phyloP scores from a whole-genome alignment of 37 sponge, comb jelly and placozoan species.

The Crambe crambe region DNA sequence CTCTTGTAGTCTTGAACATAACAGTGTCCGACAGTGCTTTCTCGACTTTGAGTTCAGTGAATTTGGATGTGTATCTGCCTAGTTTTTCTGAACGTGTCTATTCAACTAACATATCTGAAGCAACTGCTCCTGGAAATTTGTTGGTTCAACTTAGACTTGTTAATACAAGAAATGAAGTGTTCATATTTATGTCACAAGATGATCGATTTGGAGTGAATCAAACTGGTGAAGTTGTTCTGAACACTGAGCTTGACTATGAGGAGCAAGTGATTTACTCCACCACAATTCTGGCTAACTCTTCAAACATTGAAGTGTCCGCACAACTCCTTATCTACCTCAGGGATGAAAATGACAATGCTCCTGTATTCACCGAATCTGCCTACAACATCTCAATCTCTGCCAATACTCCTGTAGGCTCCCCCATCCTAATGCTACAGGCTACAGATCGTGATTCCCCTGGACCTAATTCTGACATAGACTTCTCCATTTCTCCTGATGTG shows the following conservation, averaged over 20 bases:
- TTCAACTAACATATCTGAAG: constrained; percentile 27
- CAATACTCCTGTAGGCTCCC: constrained; percentile 21
- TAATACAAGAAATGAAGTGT: background rate
- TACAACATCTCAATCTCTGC: constrained; percentile 9
- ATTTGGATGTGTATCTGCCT: constrained; percentile 18
- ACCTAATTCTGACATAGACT: constrained; percentile 42
- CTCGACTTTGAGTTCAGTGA: background rate
- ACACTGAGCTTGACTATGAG: constrained; percentile 29
- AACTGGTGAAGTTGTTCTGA: constrained; percentile 27
- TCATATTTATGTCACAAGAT: background rate
- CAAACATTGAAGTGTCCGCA: constrained; percentile 4
- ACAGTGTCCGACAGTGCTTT: constrained; percentile 52
- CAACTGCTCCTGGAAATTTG: constrained; percentile 8
- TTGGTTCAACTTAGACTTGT: constrained; percentile 11
- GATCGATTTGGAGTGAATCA: constrained; percentile 4
- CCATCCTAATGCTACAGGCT: constrained; percentile 6
- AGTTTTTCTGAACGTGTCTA: constrained; percentile 35
- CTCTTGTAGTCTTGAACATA: background rate
- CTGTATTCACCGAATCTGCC: constrained; percentile 10
- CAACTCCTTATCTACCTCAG: constrained; percentile 13
- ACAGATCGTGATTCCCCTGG: constrained; percentile 53
- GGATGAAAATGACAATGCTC: constrained; percentile 78
- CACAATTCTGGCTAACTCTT: constrained; percentile 6
- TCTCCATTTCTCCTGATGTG: constrained; percentile 7
- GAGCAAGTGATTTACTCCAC: background rate